phyloP scores from a whole-genome alignment of 1,140 invertebrate species.

The Orussus abietinus region DNA sequence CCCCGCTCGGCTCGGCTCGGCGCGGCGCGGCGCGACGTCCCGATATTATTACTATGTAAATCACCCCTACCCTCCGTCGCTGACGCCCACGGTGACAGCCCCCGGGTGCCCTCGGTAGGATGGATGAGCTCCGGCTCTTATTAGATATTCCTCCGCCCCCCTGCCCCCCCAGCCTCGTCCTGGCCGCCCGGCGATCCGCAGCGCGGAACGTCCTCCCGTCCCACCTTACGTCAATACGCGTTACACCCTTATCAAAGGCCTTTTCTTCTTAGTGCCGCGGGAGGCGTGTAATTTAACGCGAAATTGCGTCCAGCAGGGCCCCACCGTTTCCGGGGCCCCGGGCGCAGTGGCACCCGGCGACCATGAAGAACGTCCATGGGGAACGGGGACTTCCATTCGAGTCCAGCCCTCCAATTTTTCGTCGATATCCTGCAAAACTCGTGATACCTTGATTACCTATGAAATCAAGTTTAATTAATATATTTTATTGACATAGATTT shows the following conservation, averaged over 20 bases:
- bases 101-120: constrained; percentile 40
- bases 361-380: too few relatives aligned
- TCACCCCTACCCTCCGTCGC: constrained; percentile 38
- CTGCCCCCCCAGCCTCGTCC: constrained; percentile 1
- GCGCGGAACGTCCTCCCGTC: constrained; percentile 24
- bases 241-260: constrained; percentile 25
- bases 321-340: not conserved
- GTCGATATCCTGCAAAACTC: too few relatives aligned
- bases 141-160: constrained; percentile 40
- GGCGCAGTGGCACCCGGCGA: not conserved
- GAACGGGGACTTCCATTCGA: too few relatives aligned
- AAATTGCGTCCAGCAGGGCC: constrained; percentile 23
- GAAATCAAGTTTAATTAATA: too few relatives aligned
- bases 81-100: constrained; percentile 51
- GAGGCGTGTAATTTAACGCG: constrained; percentile 23
- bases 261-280: constrained; percentile 15
- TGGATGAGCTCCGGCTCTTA: constrained; percentile 49
- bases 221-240: constrained; percentile 29
- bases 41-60: constrained; percentile 54
- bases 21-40: constrained; percentile 26
- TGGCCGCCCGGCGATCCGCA: constrained; percentile 21
- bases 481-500: too few relatives aligned
- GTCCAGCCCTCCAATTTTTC: too few relatives aligned
- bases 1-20: too few relatives aligned
- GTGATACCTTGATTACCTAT: too few relatives aligned